Evolutionary conservation across 1,140 invertebrate species (phyloP), one percentile per base, ranked within the genome.

Genomic region (Contarinia nasturtii): DNA sequence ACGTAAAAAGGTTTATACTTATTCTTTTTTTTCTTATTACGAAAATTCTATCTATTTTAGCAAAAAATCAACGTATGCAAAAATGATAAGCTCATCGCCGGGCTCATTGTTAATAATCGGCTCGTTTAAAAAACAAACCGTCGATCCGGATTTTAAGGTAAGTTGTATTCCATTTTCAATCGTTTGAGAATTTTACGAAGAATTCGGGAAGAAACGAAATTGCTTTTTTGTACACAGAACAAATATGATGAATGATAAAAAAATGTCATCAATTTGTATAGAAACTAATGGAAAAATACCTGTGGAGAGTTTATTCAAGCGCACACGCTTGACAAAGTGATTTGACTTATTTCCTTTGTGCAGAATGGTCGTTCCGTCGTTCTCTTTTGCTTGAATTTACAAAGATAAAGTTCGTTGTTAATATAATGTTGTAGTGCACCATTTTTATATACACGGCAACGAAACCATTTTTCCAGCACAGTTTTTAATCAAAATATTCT

Each of bases 101-200:
- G 79, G 78, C 11, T 78, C 79, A 10, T 72, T 87, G 47, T 78
- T 81, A 61, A 82, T 89, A 51, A 75, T 83, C 33, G 85, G 84
- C 46, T 80, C 80, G 14, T 87, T 89, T 64, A 86, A 86, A 56
- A 72, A 76, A 33, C 20, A 21, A 15, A 68, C 70, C 14, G 70
- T 67, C 14, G 77, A 79, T 64, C 73, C 78, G 45, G 75, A 82
- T 66, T 81, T 80, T 54, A 82, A 80, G 72, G 77, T 80, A 61
- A 52, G 51, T 51, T 27, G 8, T 14, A 42, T 46, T 40, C 12
- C 36, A 42, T 50, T 42, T 50, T 47, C 11, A n/a, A n/a, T n/a
- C n/a, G n/a, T n/a, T n/a, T n/a, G n/a, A n/a, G n/a, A n/a, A n/a
- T 48, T 15, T 18, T 44, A 44, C 14, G 14, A 18, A 12, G 5